These are phyloP conservation scores for Cephus cinctus DNA, from an alignment of 1,140 invertebrate genomes.

Conservation along the genomic window DNA sequence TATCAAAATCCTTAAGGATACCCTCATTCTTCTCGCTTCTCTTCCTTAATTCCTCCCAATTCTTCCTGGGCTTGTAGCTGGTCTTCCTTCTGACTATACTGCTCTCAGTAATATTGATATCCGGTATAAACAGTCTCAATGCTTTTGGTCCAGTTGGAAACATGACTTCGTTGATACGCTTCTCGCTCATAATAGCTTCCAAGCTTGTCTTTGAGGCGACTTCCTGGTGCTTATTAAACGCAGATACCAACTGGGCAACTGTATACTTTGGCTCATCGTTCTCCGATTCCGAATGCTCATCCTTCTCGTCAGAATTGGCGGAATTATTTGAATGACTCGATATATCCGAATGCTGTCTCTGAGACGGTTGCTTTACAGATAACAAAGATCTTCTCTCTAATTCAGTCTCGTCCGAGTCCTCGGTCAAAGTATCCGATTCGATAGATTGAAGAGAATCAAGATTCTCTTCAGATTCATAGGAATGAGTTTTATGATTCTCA, in stretches of 20 bases:
- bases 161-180: constrained; percentile 45
- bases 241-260: constrained; percentile 57
- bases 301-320: constrained; percentile 43
- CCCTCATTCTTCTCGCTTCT: constrained; percentile 52
- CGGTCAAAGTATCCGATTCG: constrained; percentile 51
- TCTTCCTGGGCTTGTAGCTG: constrained; percentile 51
- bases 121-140: constrained; percentile 55
- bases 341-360: constrained; percentile 43
- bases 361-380: constrained; percentile 29
- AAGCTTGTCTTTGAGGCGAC: constrained; percentile 55
- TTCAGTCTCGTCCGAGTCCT: constrained; percentile 46
- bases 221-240: constrained; percentile 59
- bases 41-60: constrained; percentile 53
- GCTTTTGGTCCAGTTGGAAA: constrained; percentile 59
- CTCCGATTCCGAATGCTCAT: constrained; percentile 50
- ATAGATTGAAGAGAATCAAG: constrained; percentile 49
- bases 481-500: neutral
- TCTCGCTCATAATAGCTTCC: constrained; percentile 54
- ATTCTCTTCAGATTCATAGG: constrained; percentile 42
- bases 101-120: constrained; percentile 57
- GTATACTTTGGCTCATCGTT: constrained; percentile 58
- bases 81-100: constrained; percentile 52
- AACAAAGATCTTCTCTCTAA: neutral
- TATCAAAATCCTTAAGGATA: constrained; percentile 36
- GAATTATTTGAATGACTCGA: constrained; percentile 49